Conservation (phyloP, 1,140 invertebrate genomes). For the Drosophila kikkawai region DNA sequence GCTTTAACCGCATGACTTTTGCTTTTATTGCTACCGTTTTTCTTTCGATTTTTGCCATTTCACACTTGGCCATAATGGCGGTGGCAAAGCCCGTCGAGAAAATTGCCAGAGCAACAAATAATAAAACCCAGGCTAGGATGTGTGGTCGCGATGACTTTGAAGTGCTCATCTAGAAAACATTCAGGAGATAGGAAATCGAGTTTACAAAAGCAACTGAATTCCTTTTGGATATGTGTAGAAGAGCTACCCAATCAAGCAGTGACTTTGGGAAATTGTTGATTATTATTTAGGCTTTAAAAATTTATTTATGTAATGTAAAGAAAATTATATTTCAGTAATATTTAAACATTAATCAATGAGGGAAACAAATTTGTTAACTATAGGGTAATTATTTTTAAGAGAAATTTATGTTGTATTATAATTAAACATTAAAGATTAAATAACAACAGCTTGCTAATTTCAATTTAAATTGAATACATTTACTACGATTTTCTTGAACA, state of each 20-base stretch:
- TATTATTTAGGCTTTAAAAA: background rate
- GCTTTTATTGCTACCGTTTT: conserved; percentile 46
- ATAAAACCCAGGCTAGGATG: conserved; percentile 23
- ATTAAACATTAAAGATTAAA: background rate
- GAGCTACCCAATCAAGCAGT: background rate
- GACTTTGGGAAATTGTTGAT: background rate
- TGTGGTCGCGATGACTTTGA: conserved; percentile 43
- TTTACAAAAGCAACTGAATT: conserved; percentile 7
- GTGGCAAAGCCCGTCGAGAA: conserved; percentile 8
- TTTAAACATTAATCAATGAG: background rate
- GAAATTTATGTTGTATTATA: background rate
- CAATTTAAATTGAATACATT: no score
- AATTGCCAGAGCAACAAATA: conserved; percentile 44
- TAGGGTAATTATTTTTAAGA: background rate
- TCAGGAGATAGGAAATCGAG: conserved; percentile 18
- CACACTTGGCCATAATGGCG: conserved; percentile 48
- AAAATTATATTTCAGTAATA: background rate
- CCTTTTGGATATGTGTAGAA: background rate
- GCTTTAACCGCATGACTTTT: conserved; percentile 49
- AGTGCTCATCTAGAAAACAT: conserved; percentile 26
- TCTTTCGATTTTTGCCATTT: conserved; percentile 50
- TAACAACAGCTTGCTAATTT: no score
- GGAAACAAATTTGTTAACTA: background rate
- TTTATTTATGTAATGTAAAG: background rate
- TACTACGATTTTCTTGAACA: background rate